phyloP scores from a whole-genome alignment of 2,797 vertebrate genomes.

The Ciconia nigra region DNA sequence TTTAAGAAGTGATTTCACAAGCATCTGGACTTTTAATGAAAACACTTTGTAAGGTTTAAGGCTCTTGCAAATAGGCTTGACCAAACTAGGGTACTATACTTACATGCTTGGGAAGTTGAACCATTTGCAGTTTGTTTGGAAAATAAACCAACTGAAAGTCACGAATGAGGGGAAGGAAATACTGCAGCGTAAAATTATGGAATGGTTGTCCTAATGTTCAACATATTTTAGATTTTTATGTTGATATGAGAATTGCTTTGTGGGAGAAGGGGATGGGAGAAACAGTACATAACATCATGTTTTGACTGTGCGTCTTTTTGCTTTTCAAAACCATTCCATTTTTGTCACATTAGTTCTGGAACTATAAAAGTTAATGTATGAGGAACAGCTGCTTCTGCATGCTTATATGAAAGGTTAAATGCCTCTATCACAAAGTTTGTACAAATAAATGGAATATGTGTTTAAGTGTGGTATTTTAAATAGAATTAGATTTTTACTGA shows the following conservation, averaged over 20 bases:
- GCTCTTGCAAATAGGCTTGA: background rate
- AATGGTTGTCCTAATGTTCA: background rate
- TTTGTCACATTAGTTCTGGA: background rate
- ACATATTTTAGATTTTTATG: background rate
- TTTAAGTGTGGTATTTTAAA: background rate
- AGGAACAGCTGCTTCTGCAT: background rate
- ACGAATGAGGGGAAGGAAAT: background rate
- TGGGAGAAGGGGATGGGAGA: background rate
- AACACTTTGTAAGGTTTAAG: background rate
- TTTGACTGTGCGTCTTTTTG: background rate
- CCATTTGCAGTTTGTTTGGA: background rate
- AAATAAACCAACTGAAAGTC: background rate
- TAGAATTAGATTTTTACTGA: background rate
- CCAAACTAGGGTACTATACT: background rate
- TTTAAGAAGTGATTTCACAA: background rate
- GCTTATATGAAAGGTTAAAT: background rate
- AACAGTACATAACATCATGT: background rate
- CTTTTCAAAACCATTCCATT: background rate
- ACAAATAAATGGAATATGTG: background rate
- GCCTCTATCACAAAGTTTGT: background rate
- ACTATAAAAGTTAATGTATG: background rate
- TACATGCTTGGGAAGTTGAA: background rate
- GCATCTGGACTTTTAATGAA: background rate
- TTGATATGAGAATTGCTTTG: background rate
- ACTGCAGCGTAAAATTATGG: background rate